Conservation (phyloP, 2,797 vertebrate species). For the Pseudochromis fuscus region DNA sequence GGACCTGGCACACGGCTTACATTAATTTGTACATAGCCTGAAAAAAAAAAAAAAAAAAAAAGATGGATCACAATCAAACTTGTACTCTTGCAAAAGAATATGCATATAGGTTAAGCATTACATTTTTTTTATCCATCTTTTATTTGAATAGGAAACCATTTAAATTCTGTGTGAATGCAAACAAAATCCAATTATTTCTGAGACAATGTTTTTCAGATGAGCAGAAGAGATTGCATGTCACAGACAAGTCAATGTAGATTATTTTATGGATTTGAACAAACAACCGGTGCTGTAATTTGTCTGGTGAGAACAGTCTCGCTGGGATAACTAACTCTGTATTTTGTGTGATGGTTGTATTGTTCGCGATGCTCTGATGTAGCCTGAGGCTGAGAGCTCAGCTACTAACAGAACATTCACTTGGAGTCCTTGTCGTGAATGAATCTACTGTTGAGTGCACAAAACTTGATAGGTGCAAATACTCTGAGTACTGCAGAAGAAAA, state of each 20-base stretch:
- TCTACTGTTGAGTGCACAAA: slow-evolving; percentile 17
- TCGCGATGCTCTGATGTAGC: neutral
- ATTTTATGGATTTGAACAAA: too few species aligned
- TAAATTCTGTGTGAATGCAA: too few species aligned
- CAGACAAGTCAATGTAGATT: neutral
- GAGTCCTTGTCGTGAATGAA: neutral
- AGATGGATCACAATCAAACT: neutral
- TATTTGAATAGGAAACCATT: too few species aligned
- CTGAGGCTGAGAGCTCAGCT: neutral
- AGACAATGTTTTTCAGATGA: neutral
- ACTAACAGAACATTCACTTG: slow-evolving; percentile 9
- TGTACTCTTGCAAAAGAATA: neutral
- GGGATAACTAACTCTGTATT: slow-evolving; percentile 22
- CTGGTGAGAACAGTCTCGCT: neutral
- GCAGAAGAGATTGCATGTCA: neutral
- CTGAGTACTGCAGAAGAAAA: neutral
- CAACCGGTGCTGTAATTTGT: neutral
- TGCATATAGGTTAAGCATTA: too few species aligned
- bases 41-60: too few species aligned
- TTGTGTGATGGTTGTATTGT: neutral
- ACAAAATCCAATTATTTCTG: neutral
- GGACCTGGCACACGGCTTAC: too few species aligned
- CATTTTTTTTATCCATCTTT: too few species aligned
- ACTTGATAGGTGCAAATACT: neutral
- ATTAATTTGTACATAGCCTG: too few species aligned